Percentiles rank a stretch among this genome's conserved stretches.
These are phyloP conservation scores for Globia sparganii DNA, from an alignment of 2,888 invertebrate genomes.

Conservation along the genomic window DNA sequence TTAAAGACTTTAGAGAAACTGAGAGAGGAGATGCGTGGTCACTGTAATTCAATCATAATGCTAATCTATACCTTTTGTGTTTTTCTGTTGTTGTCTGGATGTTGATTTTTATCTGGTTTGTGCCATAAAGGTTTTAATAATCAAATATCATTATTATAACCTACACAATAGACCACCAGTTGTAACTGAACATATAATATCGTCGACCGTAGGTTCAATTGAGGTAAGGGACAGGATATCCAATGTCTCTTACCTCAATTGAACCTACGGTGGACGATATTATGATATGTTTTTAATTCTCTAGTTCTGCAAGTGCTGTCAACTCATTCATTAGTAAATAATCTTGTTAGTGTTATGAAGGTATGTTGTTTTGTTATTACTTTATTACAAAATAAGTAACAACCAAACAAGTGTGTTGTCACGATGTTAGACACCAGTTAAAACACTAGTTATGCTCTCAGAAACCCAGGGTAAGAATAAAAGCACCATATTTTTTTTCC, in stretches of 20 bases:
- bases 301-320: neutral
- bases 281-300: neutral
- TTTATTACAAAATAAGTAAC: neutral
- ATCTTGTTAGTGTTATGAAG: neutral
- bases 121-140: neutral
- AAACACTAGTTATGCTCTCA: neutral
- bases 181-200: no score
- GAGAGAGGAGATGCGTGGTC: neutral
- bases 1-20: neutral
- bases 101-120: neutral
- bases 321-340: neutral
- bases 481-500: neutral
- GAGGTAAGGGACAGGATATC: no score
- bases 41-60: neutral
- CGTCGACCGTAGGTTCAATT: no score
- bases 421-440: neutral
- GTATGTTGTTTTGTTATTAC: no score
- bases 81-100: no score
- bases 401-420: neutral
- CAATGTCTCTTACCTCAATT: no score
- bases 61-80: neutral
- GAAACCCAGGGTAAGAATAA: neutral
- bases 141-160: neutral
- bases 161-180: neutral
- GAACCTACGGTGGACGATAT: no score